A percentile compares a stretch with the other conserved stretches of the same genome.
Conservation (phyloP, 2,113 vertebrate genomes). For the Brienomyrus brachyistius region DNA sequence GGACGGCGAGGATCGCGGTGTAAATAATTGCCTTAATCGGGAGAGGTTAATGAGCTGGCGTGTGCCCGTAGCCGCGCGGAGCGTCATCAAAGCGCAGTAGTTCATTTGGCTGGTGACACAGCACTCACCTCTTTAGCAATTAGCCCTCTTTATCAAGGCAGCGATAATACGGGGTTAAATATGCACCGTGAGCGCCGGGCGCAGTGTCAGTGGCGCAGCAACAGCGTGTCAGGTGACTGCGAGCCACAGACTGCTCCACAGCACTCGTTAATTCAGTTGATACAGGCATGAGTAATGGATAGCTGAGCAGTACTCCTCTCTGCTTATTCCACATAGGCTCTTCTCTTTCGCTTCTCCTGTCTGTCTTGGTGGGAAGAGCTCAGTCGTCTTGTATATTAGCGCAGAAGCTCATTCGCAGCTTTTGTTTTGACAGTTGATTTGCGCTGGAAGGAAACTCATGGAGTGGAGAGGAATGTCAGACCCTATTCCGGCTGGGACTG, state of each 20-base stretch:
- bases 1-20: conserved; percentile 60
- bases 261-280: neutral
- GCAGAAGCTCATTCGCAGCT: neutral
- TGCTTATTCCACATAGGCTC: neutral
- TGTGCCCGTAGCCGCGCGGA: conserved; percentile 40
- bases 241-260: neutral
- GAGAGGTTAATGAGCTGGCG: conserved; percentile 64
- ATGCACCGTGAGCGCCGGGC: conserved; percentile 34
- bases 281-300: conserved; percentile 8
- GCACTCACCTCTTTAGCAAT: conserved; percentile 54
- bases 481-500: neutral
- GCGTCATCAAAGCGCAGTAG: conserved; percentile 50
- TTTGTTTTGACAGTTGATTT: neutral
- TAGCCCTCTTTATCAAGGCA: conserved; percentile 36
- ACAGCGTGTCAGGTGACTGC: neutral
- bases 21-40: conserved; percentile 70
- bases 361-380: neutral
- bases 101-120: conserved; percentile 41
- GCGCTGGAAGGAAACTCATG: neutral
- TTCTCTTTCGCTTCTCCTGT: neutral
- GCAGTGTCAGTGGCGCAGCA: neutral
- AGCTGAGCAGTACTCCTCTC: neutral
- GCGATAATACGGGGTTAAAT: conserved; percentile 46
- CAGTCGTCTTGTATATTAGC: neutral
- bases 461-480: neutral